Conservation (phyloP, 2,797 vertebrate species). For the Darevskia mixta region DNA sequence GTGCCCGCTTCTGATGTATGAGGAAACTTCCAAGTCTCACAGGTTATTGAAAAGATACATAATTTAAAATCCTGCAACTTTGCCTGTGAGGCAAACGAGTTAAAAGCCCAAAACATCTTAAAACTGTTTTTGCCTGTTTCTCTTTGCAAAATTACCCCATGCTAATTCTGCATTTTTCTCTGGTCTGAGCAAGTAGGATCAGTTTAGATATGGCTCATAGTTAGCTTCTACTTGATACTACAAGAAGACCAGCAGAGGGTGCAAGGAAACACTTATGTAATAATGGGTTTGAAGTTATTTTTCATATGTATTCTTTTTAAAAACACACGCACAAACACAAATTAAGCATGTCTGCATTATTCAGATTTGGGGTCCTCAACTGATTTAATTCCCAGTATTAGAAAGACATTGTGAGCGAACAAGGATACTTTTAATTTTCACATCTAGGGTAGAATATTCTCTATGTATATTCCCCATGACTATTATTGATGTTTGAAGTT, state of each 20-base stretch:
- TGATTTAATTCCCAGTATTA: neutral
- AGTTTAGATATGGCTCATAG: neutral
- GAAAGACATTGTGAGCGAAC: neutral
- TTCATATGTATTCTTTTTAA: neutral
- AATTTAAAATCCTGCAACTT: neutral
- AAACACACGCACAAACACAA: neutral
- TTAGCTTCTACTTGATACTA: neutral
- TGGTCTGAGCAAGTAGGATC: rapidly evolving
- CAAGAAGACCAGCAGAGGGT: slow-evolving; percentile 68
- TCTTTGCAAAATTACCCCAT: rapidly evolving
- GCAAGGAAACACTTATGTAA: slow-evolving; percentile 23
- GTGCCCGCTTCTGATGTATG: neutral
- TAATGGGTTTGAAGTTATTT: rapidly evolving
- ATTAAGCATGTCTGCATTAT: neutral
- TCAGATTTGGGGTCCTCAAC: neutral
- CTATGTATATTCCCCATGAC: rapidly evolving
- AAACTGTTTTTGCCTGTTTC: neutral
- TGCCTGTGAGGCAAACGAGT: neutral
- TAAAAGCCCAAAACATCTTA: neutral
- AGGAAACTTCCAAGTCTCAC: neutral
- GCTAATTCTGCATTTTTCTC: neutral
- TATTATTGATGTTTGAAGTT: rapidly evolving
- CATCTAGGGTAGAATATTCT: neutral
- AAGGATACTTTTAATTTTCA: neutral
- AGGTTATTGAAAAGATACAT: neutral